Conservation (phyloP, 2,888 invertebrate genomes). For the Stegana nigrithorax region DNA sequence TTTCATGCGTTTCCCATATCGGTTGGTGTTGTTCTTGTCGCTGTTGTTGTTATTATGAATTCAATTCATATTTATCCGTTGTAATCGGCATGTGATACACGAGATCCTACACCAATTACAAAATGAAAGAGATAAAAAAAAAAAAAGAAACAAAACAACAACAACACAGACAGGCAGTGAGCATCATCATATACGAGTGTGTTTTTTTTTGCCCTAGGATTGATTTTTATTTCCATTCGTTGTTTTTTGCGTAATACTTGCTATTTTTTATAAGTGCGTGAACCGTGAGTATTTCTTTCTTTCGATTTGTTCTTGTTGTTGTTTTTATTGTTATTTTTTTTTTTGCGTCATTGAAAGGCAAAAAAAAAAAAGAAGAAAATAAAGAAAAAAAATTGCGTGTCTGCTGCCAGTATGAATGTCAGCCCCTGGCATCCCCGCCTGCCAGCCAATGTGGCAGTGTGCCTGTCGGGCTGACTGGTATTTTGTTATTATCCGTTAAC, state of each 20-base stretch:
- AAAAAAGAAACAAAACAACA: background rate
- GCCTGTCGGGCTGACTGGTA: background rate
- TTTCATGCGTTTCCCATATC: background rate
- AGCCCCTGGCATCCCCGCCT: background rate
- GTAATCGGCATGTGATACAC: conserved; percentile 47
- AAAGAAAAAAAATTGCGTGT: conserved; percentile 8
- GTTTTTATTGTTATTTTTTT: too few relatives aligned
- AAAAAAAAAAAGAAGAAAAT: too few relatives aligned
- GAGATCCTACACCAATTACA: conserved; percentile 39
- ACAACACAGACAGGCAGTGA: background rate
- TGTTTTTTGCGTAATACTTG: too few relatives aligned
- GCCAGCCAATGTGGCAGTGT: background rate
- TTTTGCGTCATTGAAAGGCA: background rate
- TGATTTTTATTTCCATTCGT: background rate
- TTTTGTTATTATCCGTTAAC: conserved; percentile 4
- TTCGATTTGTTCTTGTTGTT: background rate
- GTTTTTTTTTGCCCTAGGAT: background rate
- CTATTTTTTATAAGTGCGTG: background rate
- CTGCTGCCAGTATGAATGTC: background rate
- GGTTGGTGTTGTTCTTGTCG: too few relatives aligned
- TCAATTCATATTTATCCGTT: conserved; percentile 22
- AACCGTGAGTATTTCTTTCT: background rate
- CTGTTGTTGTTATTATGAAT: conserved; percentile 9
- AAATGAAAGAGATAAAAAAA: background rate
- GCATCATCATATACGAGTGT: background rate